Percentiles rank a stretch among this genome's conserved stretches.
Conservation (phyloP, 53 echinoderm and acorn worm genomes). For the Echinometra lucunter region DNA sequence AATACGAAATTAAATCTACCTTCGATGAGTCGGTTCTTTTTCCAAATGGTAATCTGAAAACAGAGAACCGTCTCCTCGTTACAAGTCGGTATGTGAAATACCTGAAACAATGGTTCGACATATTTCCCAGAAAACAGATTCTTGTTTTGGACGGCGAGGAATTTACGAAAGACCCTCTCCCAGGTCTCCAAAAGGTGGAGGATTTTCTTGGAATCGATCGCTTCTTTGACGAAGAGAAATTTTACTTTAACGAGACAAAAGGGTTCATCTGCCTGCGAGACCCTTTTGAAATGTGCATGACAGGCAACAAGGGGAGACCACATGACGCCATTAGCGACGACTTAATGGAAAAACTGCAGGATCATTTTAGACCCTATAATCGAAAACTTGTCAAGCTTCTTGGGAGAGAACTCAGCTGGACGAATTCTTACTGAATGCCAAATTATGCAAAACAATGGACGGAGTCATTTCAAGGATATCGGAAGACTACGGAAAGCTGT, state of each 20-base stretch:
- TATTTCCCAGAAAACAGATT: slow-evolving; percentile 54
- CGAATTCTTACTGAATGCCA: slow-evolving; percentile 29
- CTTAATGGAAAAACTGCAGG: neutral
- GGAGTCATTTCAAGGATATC: neutral
- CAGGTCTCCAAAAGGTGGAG: slow-evolving; percentile 73
- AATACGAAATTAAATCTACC: slow-evolving; percentile 75
- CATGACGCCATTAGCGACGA: neutral
- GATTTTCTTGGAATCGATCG: slow-evolving; percentile 72
- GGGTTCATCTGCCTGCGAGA: slow-evolving; percentile 22
- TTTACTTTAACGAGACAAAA: slow-evolving; percentile 72
- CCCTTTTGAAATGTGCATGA: slow-evolving; percentile 38
- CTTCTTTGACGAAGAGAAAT: slow-evolving; percentile 72
- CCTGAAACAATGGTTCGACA: neutral
- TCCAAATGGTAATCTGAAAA: slow-evolving; percentile 74
- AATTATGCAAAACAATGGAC: neutral
- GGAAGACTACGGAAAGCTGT: neutral
- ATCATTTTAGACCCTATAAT: slow-evolving; percentile 31
- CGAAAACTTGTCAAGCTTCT: slow-evolving; percentile 13
- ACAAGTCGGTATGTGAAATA: neutral
- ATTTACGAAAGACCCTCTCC: slow-evolving; percentile 70
- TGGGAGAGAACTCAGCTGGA: slow-evolving; percentile 31
- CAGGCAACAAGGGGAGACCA: neutral
- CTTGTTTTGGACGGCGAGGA: slow-evolving; percentile 74
- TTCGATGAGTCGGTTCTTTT: slow-evolving; percentile 85
- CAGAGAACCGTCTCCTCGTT: slow-evolving; percentile 9